Base-by-base conservation (phyloP, 2,797 vertebrate genomes). In the Lophotriccus pileatus region DNA sequence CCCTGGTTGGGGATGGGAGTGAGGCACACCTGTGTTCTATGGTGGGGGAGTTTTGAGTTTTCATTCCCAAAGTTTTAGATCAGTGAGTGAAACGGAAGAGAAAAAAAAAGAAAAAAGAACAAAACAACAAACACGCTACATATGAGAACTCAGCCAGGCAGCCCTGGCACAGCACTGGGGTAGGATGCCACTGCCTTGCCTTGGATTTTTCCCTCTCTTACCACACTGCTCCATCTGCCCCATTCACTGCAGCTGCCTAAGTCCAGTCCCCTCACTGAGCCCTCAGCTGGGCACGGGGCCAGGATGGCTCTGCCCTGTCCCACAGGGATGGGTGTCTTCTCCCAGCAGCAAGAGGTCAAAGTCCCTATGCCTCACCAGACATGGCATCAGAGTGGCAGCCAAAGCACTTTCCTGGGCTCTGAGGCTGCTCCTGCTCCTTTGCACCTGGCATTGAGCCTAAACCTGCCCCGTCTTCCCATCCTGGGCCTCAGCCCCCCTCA, bases 61-160 rank as follows among this genome's bases (percentile, higher is more conserved):
- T 59, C 69, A 60, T 96, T 95, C 96, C 95, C 95, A 97, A 90
- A 93, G 69, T 72, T 75, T 94, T 85, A 81, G 49, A 87, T 76
- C 81, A 60, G 84, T 36, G 89, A 93, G 93, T 87, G 77, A 96
- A 94, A 94, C 2, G 4, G 68, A 90, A 81, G 46, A 10, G 77
- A 37, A 58, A 16, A 53, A 28, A 44, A 6, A 15, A n/a, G n/a
- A n/a, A 24, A 28, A 12, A 62, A 44, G 47, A 84, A 93, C 5
- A 4, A 46, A 84, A 87, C 56, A 41, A 93, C 67, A 70, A 68
- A 91, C 92, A 75, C 95, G 97, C 97, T 97, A 97, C 96, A 94
- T 95, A 86, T 75, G 67, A 92, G 89, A 78, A 60, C 56, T 47
- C 4, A 10, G 66, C 80, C 14, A 19, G 77, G 58, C 15, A 8